A percentile compares a stretch with the other conserved stretches of the same genome.
Evolutionary conservation across 2,797 vertebrate species (phyloP).

Genomic region (Sebastes alutus): DNA sequence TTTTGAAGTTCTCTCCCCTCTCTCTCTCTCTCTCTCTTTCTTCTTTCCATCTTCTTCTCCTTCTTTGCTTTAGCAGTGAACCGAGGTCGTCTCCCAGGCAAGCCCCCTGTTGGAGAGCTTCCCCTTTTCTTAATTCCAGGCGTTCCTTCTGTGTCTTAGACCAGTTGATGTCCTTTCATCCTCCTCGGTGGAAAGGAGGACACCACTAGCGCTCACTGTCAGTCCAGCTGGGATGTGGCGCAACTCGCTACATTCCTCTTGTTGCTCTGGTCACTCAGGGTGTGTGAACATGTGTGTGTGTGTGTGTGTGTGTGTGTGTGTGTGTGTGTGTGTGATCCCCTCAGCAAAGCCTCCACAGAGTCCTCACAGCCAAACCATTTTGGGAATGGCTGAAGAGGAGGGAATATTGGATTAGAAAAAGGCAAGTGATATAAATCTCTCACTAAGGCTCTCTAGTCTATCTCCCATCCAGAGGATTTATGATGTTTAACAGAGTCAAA

Average conservation of each 20-base stretch:
- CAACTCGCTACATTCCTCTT: conserved; percentile 79
- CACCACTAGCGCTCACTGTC: conserved; percentile 75
- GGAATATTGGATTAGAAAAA: conserved; percentile 81
- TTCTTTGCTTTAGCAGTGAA: conserved; percentile 71
- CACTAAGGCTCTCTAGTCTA: conserved; percentile 72
- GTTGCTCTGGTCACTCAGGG: conserved; percentile 80
- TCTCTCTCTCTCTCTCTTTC: not conserved
- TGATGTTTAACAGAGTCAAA: conserved; percentile 79
- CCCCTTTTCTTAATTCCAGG: conserved; percentile 78
- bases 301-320: conserved; percentile 50
- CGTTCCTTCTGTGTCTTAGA: conserved; percentile 76
- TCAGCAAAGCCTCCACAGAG: conserved; percentile 69
- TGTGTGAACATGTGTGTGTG: conserved; percentile 65
- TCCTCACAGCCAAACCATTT: conserved; percentile 76
- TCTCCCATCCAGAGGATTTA: conserved; percentile 77
- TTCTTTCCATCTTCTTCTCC: conserved; percentile 33
- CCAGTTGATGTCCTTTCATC: conserved; percentile 80
- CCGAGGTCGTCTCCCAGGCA: conserved; percentile 75
- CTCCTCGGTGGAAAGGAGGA: conserved; percentile 76
- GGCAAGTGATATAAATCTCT: conserved; percentile 78
- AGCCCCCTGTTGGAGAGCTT: conserved; percentile 76
- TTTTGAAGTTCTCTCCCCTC: conserved; percentile 66
- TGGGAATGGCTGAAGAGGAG: conserved; percentile 73
- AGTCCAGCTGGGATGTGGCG: conserved; percentile 82
- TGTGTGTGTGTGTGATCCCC: conserved; percentile 52